Evolutionary conservation across 2,888 invertebrate genomes (phyloP).

Genomic region (Cheilosia vernalis): DNA sequence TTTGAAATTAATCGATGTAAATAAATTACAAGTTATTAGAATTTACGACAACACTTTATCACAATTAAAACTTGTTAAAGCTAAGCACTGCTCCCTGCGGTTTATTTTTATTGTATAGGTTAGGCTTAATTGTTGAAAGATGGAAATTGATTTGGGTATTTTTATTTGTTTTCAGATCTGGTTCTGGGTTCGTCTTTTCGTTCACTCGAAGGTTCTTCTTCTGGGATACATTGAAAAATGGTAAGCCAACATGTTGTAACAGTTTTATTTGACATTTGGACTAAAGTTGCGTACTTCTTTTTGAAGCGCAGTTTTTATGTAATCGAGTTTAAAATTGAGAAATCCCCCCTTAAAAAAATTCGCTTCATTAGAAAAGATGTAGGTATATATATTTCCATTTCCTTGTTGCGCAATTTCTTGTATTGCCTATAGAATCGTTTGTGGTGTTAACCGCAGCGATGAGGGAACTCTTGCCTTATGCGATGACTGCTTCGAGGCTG

Average conservation of each 20-base stretch:
- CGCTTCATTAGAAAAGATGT: slow-evolving; percentile 20
- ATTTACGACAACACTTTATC: slow-evolving; percentile 1
- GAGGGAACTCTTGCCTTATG: neutral
- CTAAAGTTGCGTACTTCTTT: neutral
- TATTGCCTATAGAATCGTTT: neutral
- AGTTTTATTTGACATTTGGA: neutral
- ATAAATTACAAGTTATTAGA: slow-evolving; percentile 14
- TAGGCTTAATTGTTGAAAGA: neutral
- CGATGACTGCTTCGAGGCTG: slow-evolving; percentile 25
- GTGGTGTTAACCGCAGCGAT: no score
- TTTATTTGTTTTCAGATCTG: slow-evolving; percentile 51
- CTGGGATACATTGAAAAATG: slow-evolving; percentile 43
- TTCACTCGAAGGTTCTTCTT: slow-evolving; percentile 43
- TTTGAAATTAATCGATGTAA: slow-evolving; percentile 27
- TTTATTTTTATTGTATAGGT: neutral
- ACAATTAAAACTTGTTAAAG: neutral
- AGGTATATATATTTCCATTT: no score
- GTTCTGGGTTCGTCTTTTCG: slow-evolving; percentile 19
- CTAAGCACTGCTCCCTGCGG: neutral
- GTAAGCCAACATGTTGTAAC: slow-evolving; percentile 26
- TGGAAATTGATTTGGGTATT: slow-evolving; percentile 1
- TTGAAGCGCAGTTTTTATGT: neutral
- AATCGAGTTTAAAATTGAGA: neutral
- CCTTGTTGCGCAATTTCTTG: neutral
- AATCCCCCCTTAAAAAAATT: neutral